Evolutionary conservation across 2,888 invertebrate species (phyloP).

Genomic region (Sussaba pulchella): DNA sequence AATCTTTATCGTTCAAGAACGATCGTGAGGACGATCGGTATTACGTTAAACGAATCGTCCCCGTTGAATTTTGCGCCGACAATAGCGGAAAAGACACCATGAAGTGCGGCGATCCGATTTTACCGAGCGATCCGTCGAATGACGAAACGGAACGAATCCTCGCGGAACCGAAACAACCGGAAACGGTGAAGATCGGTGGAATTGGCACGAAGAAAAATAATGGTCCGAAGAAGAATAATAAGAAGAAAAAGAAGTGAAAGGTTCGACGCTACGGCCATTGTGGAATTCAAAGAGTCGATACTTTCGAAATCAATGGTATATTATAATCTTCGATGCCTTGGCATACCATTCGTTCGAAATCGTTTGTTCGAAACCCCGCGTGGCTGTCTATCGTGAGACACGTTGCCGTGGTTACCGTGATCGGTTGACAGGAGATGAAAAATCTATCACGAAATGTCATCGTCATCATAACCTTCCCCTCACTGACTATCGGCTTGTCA

Average conservation of each 20-base stretch:
- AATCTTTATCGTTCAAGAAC: slow-evolving; percentile 75
- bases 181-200: slow-evolving; percentile 37
- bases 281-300: background rate
- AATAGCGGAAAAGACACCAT: slow-evolving; percentile 50
- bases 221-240: slow-evolving; percentile 39
- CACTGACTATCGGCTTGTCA: slow-evolving; percentile 1
- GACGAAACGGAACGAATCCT: slow-evolving; percentile 55
- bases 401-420: slow-evolving; percentile 61
- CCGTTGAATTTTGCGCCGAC: slow-evolving; percentile 38
- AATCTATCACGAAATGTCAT: slow-evolving; percentile 33
- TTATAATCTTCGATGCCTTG: slow-evolving; percentile 7
- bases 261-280: slow-evolving; percentile 17
- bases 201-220: slow-evolving; percentile 56
- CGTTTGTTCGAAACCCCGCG: slow-evolving; percentile 33
- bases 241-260: slow-evolving; percentile 62
- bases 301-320: slow-evolving; percentile 39
- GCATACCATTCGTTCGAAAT: slow-evolving; percentile 32
- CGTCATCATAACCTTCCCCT: slow-evolving; percentile 33
- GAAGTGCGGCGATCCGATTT: slow-evolving; percentile 57
- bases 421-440: slow-evolving; percentile 44
- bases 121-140: slow-evolving; percentile 53
- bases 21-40: slow-evolving; percentile 73
- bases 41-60: slow-evolving; percentile 72
- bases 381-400: slow-evolving; percentile 44
- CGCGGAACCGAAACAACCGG: slow-evolving; percentile 48